Evolutionary conservation across 2,797 vertebrate genomes (phyloP).

Genomic region (Arremon aurantiirostris): DNA sequence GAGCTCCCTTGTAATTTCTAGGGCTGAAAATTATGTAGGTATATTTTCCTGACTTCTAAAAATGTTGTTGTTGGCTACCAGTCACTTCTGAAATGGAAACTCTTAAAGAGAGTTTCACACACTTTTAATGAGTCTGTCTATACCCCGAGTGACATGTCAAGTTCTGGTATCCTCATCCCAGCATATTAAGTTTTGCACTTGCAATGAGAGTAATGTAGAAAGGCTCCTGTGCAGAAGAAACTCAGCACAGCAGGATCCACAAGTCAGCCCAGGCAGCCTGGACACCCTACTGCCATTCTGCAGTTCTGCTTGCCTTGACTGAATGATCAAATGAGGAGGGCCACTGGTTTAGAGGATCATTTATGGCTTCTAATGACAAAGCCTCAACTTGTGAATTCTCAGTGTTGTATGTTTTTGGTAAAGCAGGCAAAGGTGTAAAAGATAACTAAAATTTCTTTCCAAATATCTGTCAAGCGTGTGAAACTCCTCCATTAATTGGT

Average conservation of each 20-base stretch:
- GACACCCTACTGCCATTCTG: background rate
- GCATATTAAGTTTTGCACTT: background rate
- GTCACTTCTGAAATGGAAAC: background rate
- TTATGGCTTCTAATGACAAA: constrained; percentile 17
- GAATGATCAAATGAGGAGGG: background rate
- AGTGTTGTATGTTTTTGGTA: background rate
- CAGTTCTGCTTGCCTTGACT: background rate
- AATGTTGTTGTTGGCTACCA: background rate
- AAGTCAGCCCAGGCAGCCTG: background rate
- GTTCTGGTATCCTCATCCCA: background rate
- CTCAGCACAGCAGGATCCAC: background rate
- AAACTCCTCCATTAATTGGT: constrained; percentile 12
- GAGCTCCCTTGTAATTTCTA: background rate
- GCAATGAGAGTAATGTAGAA: background rate
- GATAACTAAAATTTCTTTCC: constrained; percentile 34
- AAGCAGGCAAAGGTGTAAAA: background rate
- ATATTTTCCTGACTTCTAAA: constrained; percentile 3
- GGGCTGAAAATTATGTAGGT: background rate
- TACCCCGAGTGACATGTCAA: background rate
- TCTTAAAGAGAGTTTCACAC: background rate
- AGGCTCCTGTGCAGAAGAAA: background rate
- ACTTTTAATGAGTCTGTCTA: background rate
- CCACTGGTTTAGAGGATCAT: background rate
- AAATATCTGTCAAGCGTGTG: constrained; percentile 11
- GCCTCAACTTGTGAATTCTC: background rate